Evolutionary conservation across 1,140 invertebrate species (phyloP).

Genomic region (Littorina saxatilis): DNA sequence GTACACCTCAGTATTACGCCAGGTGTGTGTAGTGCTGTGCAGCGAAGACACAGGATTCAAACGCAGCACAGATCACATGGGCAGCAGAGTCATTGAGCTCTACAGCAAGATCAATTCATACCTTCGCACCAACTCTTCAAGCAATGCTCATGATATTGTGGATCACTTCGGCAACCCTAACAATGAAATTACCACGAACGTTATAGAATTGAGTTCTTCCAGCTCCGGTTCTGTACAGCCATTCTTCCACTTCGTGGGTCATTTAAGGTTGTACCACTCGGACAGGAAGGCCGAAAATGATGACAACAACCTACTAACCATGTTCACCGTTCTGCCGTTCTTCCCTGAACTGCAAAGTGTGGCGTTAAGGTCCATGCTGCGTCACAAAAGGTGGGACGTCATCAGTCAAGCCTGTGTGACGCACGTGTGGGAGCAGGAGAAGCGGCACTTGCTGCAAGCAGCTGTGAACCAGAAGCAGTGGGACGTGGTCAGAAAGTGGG

Average conservation of each 20-base stretch:
- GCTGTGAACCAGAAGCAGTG: not conserved
- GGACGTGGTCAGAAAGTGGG: not conserved
- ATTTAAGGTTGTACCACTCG: not conserved
- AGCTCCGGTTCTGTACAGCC: not conserved
- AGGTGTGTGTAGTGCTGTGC: not conserved
- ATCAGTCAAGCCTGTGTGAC: not conserved
- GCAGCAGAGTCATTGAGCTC: not conserved
- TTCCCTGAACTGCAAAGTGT: too few relatives aligned
- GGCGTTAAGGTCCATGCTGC: not conserved
- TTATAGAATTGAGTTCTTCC: not conserved
- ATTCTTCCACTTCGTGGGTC: not conserved
- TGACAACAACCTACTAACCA: not conserved
- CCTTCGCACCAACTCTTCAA: not conserved
- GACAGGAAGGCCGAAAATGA: not conserved
- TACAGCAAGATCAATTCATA: not conserved
- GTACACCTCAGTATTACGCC: not conserved
- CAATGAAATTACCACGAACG: not conserved
- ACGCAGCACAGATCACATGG: not conserved
- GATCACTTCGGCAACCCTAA: not conserved
- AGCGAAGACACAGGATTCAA: not conserved
- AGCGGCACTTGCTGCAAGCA: not conserved
- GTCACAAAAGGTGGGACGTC: conserved; percentile 11
- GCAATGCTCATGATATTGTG: not conserved
- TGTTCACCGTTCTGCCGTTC: not conserved
- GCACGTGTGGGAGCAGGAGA: not conserved